These are phyloP conservation scores for Sitobion miscanthi DNA, from an alignment of 1,140 invertebrate species.

Conservation along the genomic window DNA sequence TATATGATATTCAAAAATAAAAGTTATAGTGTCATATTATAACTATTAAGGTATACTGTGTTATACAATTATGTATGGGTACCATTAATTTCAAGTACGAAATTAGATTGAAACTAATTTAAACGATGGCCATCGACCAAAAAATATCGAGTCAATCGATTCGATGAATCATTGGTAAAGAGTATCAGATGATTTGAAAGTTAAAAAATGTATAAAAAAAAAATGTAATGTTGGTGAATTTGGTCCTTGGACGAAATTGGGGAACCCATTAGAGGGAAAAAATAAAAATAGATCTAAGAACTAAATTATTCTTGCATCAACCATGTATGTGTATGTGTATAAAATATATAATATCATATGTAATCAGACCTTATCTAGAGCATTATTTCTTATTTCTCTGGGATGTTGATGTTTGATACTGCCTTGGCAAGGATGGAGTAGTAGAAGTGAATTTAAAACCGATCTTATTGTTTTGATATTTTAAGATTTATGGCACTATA, in stretches of 20 bases:
- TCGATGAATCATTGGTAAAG: neutral
- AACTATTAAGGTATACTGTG: neutral
- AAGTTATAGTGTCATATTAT: neutral
- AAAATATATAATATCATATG: neutral
- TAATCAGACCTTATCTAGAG: neutral
- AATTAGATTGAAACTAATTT: neutral
- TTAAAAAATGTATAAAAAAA: constrained; percentile 21
- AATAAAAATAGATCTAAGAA: neutral
- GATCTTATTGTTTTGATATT: neutral
- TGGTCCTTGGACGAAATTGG: neutral
- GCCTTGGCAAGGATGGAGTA: neutral
- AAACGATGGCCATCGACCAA: neutral
- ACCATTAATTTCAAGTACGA: neutral
- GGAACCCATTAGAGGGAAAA: neutral
- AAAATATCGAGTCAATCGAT: neutral
- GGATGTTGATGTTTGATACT: neutral
- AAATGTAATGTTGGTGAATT: neutral
- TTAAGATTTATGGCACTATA: neutral
- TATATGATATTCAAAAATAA: neutral
- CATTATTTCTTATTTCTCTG: neutral
- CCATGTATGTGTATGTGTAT: neutral
- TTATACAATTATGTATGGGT: neutral
- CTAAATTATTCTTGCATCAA: neutral
- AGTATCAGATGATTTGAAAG: neutral
- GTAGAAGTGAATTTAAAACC: neutral